These are phyloP conservation scores for Parthenolecanium corni DNA, from an alignment of 2,888 invertebrate species.

Conservation along the genomic window DNA sequence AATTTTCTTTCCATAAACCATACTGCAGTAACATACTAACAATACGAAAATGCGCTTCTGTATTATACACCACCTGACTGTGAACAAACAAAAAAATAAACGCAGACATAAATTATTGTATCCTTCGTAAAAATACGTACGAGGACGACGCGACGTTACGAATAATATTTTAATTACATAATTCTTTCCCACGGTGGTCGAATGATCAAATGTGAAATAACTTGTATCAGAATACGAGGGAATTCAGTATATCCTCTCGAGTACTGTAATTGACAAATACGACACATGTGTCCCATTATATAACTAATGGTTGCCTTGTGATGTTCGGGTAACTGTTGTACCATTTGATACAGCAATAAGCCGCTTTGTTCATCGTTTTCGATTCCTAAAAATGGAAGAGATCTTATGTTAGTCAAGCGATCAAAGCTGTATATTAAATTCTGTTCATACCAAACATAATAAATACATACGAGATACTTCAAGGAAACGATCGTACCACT, in stretches of 20 bases:
- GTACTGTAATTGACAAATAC: slow-evolving; percentile 57
- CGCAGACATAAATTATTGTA: background rate
- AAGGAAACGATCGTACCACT: slow-evolving; percentile 59
- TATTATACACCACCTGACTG: slow-evolving; percentile 63
- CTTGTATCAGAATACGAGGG: slow-evolving; percentile 55
- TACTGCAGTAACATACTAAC: slow-evolving; percentile 55
- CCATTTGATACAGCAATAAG: slow-evolving; percentile 44
- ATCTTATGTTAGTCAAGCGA: background rate
- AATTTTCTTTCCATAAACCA: slow-evolving; percentile 54
- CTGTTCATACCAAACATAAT: too few species aligned
- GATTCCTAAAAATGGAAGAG: slow-evolving; percentile 38
- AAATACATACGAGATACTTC: slow-evolving; percentile 43
- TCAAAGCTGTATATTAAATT: background rate
- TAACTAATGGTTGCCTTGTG: slow-evolving; percentile 52
- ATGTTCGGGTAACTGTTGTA: slow-evolving; percentile 50
- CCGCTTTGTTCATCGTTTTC: slow-evolving; percentile 48
- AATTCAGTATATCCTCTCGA: slow-evolving; percentile 52
- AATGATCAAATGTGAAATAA: slow-evolving; percentile 58
- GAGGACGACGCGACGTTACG: background rate
- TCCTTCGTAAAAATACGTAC: background rate
- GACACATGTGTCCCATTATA: slow-evolving; percentile 58
- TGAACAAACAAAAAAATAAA: slow-evolving; percentile 23
- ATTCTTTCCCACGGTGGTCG: slow-evolving; percentile 66
- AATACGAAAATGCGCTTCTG: slow-evolving; percentile 58
- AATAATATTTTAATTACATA: slow-evolving; percentile 45